These are phyloP conservation scores for Dione vanillae DNA, from an alignment of 2,888 invertebrate genomes.

Conservation along the genomic window DNA sequence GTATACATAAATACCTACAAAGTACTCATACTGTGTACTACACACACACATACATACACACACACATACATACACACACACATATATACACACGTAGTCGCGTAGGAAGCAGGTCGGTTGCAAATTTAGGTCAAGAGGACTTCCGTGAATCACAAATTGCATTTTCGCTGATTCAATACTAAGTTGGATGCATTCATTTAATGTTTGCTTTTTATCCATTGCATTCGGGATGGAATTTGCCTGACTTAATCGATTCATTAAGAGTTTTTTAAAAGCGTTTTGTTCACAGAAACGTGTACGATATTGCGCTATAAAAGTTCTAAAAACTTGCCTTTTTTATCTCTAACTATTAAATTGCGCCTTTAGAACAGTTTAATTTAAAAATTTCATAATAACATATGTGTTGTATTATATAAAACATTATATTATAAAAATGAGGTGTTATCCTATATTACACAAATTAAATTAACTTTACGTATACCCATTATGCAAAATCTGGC, in stretches of 20 bases:
- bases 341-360: no score
- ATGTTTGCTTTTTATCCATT: slow-evolving; percentile 28
- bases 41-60: neutral
- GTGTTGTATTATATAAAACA: neutral
- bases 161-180: slow-evolving; percentile 39
- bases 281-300: slow-evolving; percentile 8
- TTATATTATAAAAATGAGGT: slow-evolving; percentile 29
- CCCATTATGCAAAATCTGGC: slow-evolving; percentile 40
- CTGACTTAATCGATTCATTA: slow-evolving; percentile 18
- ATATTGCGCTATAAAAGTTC: slow-evolving; percentile 3
- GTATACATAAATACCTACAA: no score
- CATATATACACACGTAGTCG: neutral
- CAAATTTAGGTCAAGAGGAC: slow-evolving; percentile 38
- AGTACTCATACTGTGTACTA: no score
- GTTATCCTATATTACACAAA: slow-evolving; percentile 37
- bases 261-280: slow-evolving; percentile 11
- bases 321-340: neutral
- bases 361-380: no score
- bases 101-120: slow-evolving; percentile 31
- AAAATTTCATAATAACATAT: neutral
- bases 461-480: slow-evolving; percentile 36
- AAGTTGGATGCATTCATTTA: slow-evolving; percentile 35
- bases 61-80: neutral
- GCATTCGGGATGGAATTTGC: slow-evolving; percentile 13
- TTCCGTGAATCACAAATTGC: slow-evolving; percentile 40